Base-by-base conservation (phyloP, 92 coral and sea anemone genomes). In the Phenganax subtilis region DNA sequence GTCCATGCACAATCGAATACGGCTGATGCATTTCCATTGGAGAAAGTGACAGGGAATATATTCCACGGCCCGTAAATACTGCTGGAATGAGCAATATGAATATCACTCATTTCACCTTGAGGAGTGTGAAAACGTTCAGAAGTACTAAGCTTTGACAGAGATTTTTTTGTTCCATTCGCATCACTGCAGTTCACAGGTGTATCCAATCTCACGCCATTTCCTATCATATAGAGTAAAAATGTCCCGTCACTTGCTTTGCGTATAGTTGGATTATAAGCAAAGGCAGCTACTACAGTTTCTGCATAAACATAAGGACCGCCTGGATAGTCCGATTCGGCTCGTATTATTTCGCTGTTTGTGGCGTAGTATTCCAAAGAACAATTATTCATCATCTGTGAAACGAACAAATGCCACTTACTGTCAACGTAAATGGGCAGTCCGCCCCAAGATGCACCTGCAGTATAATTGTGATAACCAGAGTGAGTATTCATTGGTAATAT, bases 391-490 rank as follows among this genome's bases (percentile, higher is more conserved):
- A 75, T 75, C 47, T 75, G 80, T 1, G 80, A 55, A 17, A 75
- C 80, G 62, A 75, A 75, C 80, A 75, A 75, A 27, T 75, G 80
- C 80, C 80, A 75, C 55, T 75, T 75, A 16, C 63, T 62, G 15
- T 75, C 80, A 57, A 55, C 80, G 14, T 54, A 55, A 57, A 75
- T 75, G 25, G 80, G 80, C 16, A 75, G 3, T 75, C 80, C 80
- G 10, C 80, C 61, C 80, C 80, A 72, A 54, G 77, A 72, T 72
- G 77, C 77, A 52, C 77, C 77, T n/a, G 59, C 77, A 54, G 77
- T 51, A 56, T 51, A 56, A 54, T 72, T 72, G 77, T 72, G 77
- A 54, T 72, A 72, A 72, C 77, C 77, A 16, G 80, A 54, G 15
- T 54, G 54, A 12, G 25, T 55, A 57, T 25, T 6, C 62, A 54